These are phyloP conservation scores for Sebastes itinus DNA, from an alignment of 2,797 vertebrate genomes.

Conservation along the genomic window DNA sequence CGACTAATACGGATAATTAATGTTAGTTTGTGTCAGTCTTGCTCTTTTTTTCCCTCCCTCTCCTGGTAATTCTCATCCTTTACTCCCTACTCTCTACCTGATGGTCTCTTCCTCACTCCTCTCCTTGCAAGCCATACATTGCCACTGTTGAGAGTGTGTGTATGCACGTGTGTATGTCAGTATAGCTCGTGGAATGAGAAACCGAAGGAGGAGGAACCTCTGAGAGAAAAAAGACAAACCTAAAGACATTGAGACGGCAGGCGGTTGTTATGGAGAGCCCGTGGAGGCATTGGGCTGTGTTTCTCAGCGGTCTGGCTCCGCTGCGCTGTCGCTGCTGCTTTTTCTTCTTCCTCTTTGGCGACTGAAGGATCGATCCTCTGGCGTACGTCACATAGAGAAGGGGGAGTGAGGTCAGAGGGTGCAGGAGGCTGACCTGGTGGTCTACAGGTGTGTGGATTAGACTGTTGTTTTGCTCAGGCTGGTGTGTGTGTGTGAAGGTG, in stretches of 20 bases:
- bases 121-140: conserved; percentile 57
- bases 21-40: background rate
- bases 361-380: conserved; percentile 36
- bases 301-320: conserved; percentile 35
- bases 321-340: conserved; percentile 5
- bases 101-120: conserved; percentile 69
- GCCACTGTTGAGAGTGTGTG: background rate
- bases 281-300: conserved; percentile 26
- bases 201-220: conserved; percentile 23
- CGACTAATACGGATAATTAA: background rate
- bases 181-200: conserved; percentile 46
- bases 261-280: conserved; percentile 47
- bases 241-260: conserved; percentile 8
- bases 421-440: conserved; percentile 41
- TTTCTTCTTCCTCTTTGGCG: conserved; percentile 47
- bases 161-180: conserved; percentile 35
- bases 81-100: conserved; percentile 23
- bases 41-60: background rate
- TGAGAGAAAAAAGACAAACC: conserved; percentile 13
- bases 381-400: conserved; percentile 18
- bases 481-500: conserved; percentile 1
- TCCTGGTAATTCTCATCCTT: conserved; percentile 50
- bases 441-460: conserved; percentile 58
- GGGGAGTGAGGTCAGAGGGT: conserved; percentile 34
- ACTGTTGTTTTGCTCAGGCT: background rate